Evolutionary conservation across 1,140 invertebrate species (phyloP).

Genomic region (Latrodectus geometricus): DNA sequence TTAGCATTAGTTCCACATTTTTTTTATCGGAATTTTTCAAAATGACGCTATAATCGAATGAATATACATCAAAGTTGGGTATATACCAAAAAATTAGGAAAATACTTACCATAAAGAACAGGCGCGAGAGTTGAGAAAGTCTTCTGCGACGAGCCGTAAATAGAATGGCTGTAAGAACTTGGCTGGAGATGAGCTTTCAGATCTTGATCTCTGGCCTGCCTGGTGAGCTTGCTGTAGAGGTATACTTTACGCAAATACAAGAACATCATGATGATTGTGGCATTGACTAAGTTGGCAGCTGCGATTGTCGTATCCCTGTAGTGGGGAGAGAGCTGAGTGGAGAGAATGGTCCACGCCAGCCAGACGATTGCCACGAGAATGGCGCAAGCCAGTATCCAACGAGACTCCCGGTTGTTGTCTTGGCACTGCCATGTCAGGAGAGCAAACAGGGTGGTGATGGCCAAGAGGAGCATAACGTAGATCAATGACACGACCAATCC

Average conservation of each 20-base stretch:
- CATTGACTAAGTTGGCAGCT: slow-evolving; percentile 68
- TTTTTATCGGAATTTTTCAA: too few relatives aligned
- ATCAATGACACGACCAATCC: slow-evolving; percentile 71
- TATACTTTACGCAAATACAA: slow-evolving; percentile 69
- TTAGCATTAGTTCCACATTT: too few relatives aligned
- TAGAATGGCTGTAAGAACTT: slow-evolving; percentile 36
- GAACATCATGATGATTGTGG: slow-evolving; percentile 67
- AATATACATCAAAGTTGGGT: neutral
- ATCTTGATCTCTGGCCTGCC: slow-evolving; percentile 58
- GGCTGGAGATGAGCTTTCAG: slow-evolving; percentile 58
- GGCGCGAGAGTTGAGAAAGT: slow-evolving; percentile 52
- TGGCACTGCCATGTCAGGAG: slow-evolving; percentile 69
- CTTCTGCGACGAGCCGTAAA: slow-evolving; percentile 60
- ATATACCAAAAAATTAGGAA: neutral
- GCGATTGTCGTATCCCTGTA: slow-evolving; percentile 68
- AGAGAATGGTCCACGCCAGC: slow-evolving; percentile 70
- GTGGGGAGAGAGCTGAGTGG: slow-evolving; percentile 67
- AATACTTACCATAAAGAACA: slow-evolving; percentile 57
- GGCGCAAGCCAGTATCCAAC: slow-evolving; percentile 70
- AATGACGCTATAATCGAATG: too few relatives aligned
- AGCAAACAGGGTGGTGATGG: slow-evolving; percentile 69
- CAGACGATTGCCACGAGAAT: slow-evolving; percentile 68
- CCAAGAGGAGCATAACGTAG: slow-evolving; percentile 71
- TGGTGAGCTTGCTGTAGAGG: slow-evolving; percentile 66
- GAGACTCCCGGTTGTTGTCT: slow-evolving; percentile 68